These are phyloP conservation scores for Drosophila tripunctata DNA, from an alignment of 2,888 invertebrate species.

Conservation along the genomic window DNA sequence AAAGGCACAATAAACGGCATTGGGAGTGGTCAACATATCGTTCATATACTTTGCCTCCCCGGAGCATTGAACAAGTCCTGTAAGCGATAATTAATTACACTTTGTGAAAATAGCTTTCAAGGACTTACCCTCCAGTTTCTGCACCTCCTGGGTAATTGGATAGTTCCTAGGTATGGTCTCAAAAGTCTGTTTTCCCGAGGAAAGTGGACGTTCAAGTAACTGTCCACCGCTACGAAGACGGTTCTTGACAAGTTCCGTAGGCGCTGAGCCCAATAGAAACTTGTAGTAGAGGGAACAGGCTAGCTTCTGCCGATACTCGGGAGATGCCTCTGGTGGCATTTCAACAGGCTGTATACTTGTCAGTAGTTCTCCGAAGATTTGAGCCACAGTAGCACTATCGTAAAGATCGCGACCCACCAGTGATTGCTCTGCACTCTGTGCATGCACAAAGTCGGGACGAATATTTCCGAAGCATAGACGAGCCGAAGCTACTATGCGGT, in stretches of 20 bases:
- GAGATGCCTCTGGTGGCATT: slow-evolving; percentile 88
- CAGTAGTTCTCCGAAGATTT: slow-evolving; percentile 85
- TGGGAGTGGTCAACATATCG: slow-evolving; percentile 89
- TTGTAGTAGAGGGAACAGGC: slow-evolving; percentile 92
- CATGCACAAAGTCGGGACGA: slow-evolving; percentile 85
- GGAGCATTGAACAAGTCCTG: slow-evolving; percentile 85
- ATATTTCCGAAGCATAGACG: slow-evolving; percentile 89
- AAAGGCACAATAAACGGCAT: slow-evolving; percentile 86
- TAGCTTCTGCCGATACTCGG: slow-evolving; percentile 88
- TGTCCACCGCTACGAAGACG: slow-evolving; percentile 76
- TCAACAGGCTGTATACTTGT: slow-evolving; percentile 88
- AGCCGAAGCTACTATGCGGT: slow-evolving; percentile 77
- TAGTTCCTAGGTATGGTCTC: slow-evolving; percentile 88
- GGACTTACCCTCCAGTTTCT: slow-evolving; percentile 89
- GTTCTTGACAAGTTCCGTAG: slow-evolving; percentile 81
- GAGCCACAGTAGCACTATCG: slow-evolving; percentile 77
- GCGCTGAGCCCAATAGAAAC: slow-evolving; percentile 86
- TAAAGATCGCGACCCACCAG: slow-evolving; percentile 85
- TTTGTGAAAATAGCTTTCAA: rapidly evolving
- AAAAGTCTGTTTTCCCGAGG: slow-evolving; percentile 89
- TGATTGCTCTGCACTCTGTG: slow-evolving; percentile 85
- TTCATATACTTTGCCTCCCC: slow-evolving; percentile 92
- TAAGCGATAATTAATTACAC: not conserved
- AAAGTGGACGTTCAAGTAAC: slow-evolving; percentile 87
- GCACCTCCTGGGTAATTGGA: slow-evolving; percentile 90